Base-by-base conservation (phyloP, 2,113 vertebrate genomes). In the Atlantisia rogersi region DNA sequence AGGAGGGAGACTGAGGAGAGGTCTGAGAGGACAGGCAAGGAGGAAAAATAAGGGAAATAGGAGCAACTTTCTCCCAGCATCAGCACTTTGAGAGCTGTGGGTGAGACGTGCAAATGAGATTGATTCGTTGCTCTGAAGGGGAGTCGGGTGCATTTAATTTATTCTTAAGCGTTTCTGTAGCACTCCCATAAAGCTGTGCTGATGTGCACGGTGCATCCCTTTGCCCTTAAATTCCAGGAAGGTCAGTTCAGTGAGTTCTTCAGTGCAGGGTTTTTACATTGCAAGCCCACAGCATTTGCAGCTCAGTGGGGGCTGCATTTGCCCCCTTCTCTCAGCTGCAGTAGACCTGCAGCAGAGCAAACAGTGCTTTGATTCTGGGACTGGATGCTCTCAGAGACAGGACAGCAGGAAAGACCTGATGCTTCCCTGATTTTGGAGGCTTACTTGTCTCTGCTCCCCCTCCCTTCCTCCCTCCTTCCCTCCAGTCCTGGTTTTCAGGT, bases 401-500 rank as follows among this genome's bases (percentile, higher is more conserved):
- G 11, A 15, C 3, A 29, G 56, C 4, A 12, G 55, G 15, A 19
- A 37, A 46, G 6, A 6, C 1, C 2, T 1, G 44, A 6, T 18
- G 42, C 22, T 65, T 7, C 28, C 56, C 37, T 8, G 26, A 0
- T 32, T 44, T 48, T 9, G 2, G 25, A 68, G 53, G 35, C 9
- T 46, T n/a, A 18, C 0, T 0, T 13, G 53, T 10, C 52, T 28
- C 5, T 48, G 48, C 35, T 35, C 35, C 35, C 35, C 35, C 35
- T 35, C 35, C 35, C 35, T 35, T 35, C 35, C 35, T 35, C 35
- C 35, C 35, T 35, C 35, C 35, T 35, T 35, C 35, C 25, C 22
- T 2, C 21, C 22, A 7, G 9, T 2, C 5, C 0, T 1, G 8
- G 20, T 0, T 4, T 39, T 39, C 22, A 37, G 75, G 4, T 32